Percentiles rank a stretch among this genome's conserved stretches.
Evolutionary conservation across 2,113 vertebrate species (phyloP).

Genomic region (Stictonetta naevosa): DNA sequence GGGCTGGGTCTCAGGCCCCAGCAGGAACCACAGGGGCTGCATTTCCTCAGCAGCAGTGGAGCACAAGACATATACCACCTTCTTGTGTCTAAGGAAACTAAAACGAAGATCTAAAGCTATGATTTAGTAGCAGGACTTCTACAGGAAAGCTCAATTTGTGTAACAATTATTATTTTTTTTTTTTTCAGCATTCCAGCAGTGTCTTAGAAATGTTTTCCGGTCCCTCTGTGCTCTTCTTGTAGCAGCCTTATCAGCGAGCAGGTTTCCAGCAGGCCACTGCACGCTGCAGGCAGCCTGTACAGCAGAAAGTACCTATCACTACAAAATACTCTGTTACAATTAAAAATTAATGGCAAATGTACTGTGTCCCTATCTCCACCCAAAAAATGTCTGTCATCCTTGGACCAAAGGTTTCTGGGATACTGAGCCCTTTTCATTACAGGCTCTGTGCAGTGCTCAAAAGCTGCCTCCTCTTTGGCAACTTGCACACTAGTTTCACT

Average conservation of each 20-base stretch:
- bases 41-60: neutral
- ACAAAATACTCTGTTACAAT: slow-evolving; percentile 18
- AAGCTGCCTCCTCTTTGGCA: neutral
- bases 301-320: neutral
- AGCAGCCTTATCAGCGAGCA: neutral
- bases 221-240: neutral
- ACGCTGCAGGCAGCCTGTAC: neutral
- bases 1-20: neutral
- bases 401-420: neutral
- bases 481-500: neutral
- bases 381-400: neutral
- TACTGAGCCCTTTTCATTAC: neutral
- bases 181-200: neutral
- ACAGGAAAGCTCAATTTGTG: neutral
- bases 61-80: neutral
- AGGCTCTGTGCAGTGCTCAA: neutral
- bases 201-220: neutral
- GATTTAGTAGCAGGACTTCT: neutral
- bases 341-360: slow-evolving; percentile 47
- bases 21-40: neutral
- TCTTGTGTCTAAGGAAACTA: neutral
- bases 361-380: neutral
- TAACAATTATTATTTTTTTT: neutral
- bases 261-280: neutral
- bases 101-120: neutral